Conservation (phyloP, 2,888 invertebrate species). For the Pristionchus maxplancki region DNA sequence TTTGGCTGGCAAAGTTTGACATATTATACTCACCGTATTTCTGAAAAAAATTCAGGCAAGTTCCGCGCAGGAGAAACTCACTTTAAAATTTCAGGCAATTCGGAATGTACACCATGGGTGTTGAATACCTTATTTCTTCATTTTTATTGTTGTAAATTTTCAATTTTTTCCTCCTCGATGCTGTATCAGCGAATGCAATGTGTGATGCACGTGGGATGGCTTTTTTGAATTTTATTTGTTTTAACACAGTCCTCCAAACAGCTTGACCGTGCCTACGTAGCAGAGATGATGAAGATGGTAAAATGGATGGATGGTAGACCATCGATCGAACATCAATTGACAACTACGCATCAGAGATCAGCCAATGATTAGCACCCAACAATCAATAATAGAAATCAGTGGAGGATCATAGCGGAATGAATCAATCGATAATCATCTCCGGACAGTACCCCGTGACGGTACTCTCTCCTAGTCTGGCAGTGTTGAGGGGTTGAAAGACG, state of each 20-base stretch:
- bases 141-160: too few relatives aligned
- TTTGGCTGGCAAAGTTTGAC: not conserved
- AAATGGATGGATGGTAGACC: not conserved
- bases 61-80: not conserved
- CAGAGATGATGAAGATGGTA: slow-evolving; percentile 21
- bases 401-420: not conserved
- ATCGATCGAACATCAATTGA: slow-evolving; percentile 1
- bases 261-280: slow-evolving; percentile 36
- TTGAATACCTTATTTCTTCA: too few relatives aligned
- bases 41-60: not conserved
- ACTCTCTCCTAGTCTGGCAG: slow-evolving; percentile 45
- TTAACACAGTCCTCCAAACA: slow-evolving; percentile 50
- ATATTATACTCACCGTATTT: not conserved
- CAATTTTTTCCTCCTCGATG: not conserved
- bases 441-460: slow-evolving; percentile 43
- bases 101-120: not conserved
- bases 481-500: slow-evolving; percentile 49
- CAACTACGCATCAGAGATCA: not conserved
- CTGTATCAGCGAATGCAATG: not conserved
- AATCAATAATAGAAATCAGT: slow-evolving; percentile 7
- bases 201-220: not conserved
- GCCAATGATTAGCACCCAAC: not conserved
- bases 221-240: slow-evolving; percentile 46
- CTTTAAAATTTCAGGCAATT: not conserved
- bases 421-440: slow-evolving; percentile 45